Evolutionary conservation across 2,797 vertebrate genomes (phyloP), one percentile per base, ranked within the genome.

Genomic region (Lophotriccus pileatus): DNA sequence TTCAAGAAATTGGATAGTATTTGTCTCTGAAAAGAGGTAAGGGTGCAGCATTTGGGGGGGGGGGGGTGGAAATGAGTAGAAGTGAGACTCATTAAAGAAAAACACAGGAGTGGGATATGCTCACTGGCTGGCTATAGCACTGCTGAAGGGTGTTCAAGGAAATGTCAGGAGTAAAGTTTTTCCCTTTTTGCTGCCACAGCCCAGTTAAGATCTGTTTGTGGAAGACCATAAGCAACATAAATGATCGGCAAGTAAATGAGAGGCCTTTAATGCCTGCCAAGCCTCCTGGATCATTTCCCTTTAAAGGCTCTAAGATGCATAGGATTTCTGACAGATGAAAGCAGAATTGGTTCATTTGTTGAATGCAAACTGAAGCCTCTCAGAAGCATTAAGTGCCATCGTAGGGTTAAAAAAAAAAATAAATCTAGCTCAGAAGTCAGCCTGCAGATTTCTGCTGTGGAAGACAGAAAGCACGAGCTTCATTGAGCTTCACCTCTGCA

Each of bases 251-350:
- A 59, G 47, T 63, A 88, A 95, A 89, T 76, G 83, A 94, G 80
- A 69, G 34, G 28, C 41, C 63, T 83, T 86, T 95, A 93, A 95
- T 87, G 47, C 52, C 85, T 50, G 67, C 83, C 88, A 70, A 94
- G 67, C 67, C 70, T 72, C 67, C 70, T 15, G 55, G 91, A 87
- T 84, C 47, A 67, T 78, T 89, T 73, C 23, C 62, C 41, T 76
- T 89, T 75, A 92, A 94, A 90, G 77, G 50, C 59, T 95, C 63
- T 68, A 59, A 88, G 93, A 43, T 52, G 41, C 7, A 3, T 53
- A 69, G 67, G 77, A 94, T 70, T 93, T 86, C 39, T 93, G 88
- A 90, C 36, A 87, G 80, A 94, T 82, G 44, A 95, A 95, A 95
- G 77, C 52, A 86, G 47, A 74, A 81, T 22, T 2, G 1, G 36